A percentile compares a stretch with the other conserved stretches of the same genome.
Conservation (phyloP, 2,888 invertebrate genomes). For the Athalia rosae region DNA sequence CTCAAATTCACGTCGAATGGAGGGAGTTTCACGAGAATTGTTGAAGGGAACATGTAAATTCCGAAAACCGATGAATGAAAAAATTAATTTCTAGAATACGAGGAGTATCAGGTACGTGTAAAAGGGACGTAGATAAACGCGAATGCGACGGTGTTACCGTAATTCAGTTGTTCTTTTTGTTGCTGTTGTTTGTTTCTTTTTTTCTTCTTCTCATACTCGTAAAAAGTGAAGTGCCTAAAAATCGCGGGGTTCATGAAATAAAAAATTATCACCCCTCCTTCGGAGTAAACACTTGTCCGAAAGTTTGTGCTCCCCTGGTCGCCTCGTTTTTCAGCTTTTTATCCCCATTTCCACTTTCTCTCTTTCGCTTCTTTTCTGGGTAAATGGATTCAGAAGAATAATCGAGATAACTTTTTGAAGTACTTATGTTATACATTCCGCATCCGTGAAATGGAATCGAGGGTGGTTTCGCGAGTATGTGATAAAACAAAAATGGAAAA, state of each 20-base stretch:
- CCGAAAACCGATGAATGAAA: too few relatives aligned
- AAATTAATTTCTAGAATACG: too few relatives aligned
- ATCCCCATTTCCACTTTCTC: not conserved
- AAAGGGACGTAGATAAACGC: too few relatives aligned
- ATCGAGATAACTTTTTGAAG: constrained; percentile 25
- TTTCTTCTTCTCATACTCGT: constrained; percentile 2
- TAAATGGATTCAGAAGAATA: constrained; percentile 8
- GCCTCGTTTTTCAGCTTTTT: not conserved
- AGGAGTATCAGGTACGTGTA: too few relatives aligned
- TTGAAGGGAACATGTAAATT: too few relatives aligned
- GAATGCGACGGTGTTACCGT: too few relatives aligned
- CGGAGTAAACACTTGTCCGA: constrained; percentile 19
- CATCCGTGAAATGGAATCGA: not conserved
- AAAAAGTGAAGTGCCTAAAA: constrained; percentile 12
- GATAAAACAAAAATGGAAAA: not conserved
- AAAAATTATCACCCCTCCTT: constrained; percentile 21
- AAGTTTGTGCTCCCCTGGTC: not conserved
- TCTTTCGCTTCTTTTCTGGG: too few relatives aligned
- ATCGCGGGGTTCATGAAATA: constrained; percentile 14
- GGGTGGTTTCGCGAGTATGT: not conserved
- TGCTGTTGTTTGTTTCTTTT: not conserved
- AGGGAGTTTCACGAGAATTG: too few relatives aligned
- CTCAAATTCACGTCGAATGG: too few relatives aligned
- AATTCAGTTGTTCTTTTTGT: not conserved
- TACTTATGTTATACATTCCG: not conserved